Percentiles rank a stretch among this genome's conserved stretches.
phyloP scores from a whole-genome alignment of 2,888 invertebrate genomes.

The Drosophila prolongata region DNA sequence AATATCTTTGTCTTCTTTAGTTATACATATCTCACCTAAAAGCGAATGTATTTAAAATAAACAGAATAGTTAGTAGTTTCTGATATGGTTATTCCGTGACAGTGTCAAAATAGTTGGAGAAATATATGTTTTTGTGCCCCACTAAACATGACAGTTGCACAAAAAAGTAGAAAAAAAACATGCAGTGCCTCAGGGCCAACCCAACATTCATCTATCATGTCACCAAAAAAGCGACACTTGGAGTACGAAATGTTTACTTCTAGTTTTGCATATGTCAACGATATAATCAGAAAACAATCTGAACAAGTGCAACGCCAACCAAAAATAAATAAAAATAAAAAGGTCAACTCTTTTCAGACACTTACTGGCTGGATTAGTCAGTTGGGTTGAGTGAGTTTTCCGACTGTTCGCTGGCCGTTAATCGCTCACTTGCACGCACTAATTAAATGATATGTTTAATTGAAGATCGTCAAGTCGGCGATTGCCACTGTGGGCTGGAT shows the following conservation, averaged over 20 bases:
- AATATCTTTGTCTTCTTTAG: too few relatives aligned
- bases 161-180: not conserved
- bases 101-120: not conserved
- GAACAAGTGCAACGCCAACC: not conserved
- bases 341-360: not conserved
- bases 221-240: not conserved
- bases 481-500: conserved; percentile 19
- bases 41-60: too few relatives aligned
- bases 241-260: conserved; percentile 13
- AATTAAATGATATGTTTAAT: conserved; percentile 42
- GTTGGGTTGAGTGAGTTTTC: conserved; percentile 11
- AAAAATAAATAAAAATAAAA: not conserved
- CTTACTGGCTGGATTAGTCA: not conserved
- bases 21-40: too few relatives aligned
- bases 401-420: conserved; percentile 5
- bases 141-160: not conserved
- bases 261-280: conserved; percentile 37
- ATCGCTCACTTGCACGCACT: conserved; percentile 20
- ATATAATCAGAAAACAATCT: conserved; percentile 9
- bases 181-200: not conserved
- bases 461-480: conserved; percentile 32
- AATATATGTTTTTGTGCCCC: not conserved
- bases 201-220: not conserved
- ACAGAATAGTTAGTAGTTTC: too few relatives aligned
- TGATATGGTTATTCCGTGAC: too few relatives aligned